Conservation (phyloP, 92 coral and sea anemone species). For the Porites evermanni region DNA sequence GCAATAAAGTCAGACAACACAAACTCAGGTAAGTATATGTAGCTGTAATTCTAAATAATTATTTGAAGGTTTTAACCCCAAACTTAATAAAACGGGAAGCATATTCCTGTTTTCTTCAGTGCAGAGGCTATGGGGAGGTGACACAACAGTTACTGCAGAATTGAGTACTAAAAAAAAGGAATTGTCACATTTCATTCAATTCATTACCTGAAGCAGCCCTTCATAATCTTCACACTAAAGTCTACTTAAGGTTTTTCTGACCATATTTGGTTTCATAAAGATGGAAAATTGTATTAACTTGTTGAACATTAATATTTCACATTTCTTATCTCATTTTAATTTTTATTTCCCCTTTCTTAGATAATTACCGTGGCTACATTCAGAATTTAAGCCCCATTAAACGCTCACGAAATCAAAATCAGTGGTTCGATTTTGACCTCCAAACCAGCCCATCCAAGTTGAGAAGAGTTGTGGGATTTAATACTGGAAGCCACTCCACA, state of each 20-base stretch:
- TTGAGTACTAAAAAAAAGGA: no score
- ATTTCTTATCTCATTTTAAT: slow-evolving; percentile 30
- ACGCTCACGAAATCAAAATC: slow-evolving; percentile 58
- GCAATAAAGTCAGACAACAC: not conserved
- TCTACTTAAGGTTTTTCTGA: not conserved
- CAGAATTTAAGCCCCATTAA: slow-evolving; percentile 50
- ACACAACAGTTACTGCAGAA: no score
- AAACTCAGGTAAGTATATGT: slow-evolving; percentile 30
- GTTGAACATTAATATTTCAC: not conserved
- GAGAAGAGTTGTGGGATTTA: slow-evolving; percentile 62
- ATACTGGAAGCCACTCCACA: slow-evolving; percentile 46
- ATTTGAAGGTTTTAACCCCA: not conserved
- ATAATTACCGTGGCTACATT: slow-evolving; percentile 53
- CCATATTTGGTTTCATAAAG: slow-evolving; percentile 9
- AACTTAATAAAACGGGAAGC: slow-evolving; percentile 3
- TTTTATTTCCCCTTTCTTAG: slow-evolving; percentile 50
- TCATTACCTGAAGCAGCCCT: not conserved
- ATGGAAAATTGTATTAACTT: slow-evolving; percentile 12
- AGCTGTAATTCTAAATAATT: not conserved
- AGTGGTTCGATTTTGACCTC: slow-evolving; percentile 44
- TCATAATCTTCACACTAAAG: not conserved
- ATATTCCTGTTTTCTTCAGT: slow-evolving; percentile 21
- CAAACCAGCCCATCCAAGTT: no score
- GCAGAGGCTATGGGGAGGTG: not conserved
- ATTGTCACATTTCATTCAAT: no score